phyloP scores from a whole-genome alignment of 2,797 vertebrate species.

The Anas flavirostris region DNA sequence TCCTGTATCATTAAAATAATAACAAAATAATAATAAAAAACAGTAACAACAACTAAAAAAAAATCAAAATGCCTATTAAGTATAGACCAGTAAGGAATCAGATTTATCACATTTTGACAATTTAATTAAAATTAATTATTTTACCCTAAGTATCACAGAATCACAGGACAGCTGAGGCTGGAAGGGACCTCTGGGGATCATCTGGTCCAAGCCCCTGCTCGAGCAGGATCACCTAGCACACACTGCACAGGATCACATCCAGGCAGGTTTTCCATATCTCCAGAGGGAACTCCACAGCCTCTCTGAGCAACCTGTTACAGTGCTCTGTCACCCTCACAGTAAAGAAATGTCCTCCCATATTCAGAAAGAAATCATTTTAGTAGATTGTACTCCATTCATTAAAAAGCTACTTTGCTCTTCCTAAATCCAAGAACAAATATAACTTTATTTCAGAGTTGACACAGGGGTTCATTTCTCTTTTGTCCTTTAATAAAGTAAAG shows the following conservation, averaged over 20 bases:
- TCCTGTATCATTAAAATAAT: constrained; percentile 80
- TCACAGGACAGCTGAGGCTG: too few relatives aligned
- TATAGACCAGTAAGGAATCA: background rate
- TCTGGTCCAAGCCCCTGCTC: too few relatives aligned
- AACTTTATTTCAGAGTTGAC: background rate
- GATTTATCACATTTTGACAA: background rate
- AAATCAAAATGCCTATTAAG: background rate
- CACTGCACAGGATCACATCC: too few relatives aligned
- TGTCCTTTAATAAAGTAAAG: background rate
- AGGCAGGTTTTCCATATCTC: too few relatives aligned
- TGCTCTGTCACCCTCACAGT: too few relatives aligned
- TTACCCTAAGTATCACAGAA: background rate
- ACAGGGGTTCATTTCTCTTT: background rate
- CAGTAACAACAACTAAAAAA: background rate
- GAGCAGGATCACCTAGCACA: too few relatives aligned
- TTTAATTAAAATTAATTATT: background rate
- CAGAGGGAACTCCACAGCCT: too few relatives aligned
- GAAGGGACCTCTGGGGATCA: too few relatives aligned
- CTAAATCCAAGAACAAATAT: background rate
- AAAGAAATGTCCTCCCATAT: too few relatives aligned
- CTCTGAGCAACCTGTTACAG: too few relatives aligned
- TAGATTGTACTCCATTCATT: background rate
- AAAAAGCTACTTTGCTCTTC: background rate
- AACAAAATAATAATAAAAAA: background rate
- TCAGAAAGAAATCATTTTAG: background rate